Evolutionary conservation across 1,140 invertebrate genomes (phyloP), one percentile per base, ranked within the genome.

Genomic region (Luehdorfia chinensis): DNA sequence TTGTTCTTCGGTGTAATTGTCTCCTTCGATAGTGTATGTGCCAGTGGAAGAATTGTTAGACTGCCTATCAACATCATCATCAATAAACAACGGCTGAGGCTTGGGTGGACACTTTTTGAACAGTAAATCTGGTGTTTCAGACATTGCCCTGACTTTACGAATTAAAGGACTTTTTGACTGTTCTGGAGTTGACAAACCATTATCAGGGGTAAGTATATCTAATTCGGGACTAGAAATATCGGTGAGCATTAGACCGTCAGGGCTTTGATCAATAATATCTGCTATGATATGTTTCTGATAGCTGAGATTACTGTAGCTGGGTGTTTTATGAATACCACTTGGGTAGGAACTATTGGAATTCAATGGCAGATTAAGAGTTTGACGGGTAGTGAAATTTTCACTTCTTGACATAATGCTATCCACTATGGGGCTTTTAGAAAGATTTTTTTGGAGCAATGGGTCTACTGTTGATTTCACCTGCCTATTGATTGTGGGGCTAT

Each of bases 1-100:
- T 55, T 95, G 93, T 64, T 95, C 94, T 64, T 95, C 95, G 0
- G 93, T 93, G 58, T 94, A 94, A 73, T 91, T 92, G 57, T 95
- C 93, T 44, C 93, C 93, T 59, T 95, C 93, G 21, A 97, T 91
- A 0, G 95, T 97, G 58, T 97, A 97, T 1, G 95, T 97, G 16
- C 95, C 95, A 15, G 93, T 92, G 56, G 93, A 94, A 14, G 90
- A 90, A 57, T 80, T 72, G 55, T 79, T 71, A 12, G 83, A 86
- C 13, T 83, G 66, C 31, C 58, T 65, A 25, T 86, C 81, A 15
- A 75, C 60, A 43, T 81, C 79, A 66, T 86, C 83, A 62, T 84
- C 76, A 21, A 86, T 73, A 23, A 73, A 84, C 34, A 86, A 62
- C 0, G 74, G 59, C 41, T 84, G 77, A 3, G 64, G 61, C 52